These are phyloP conservation scores for Takifugu bimaculatus DNA, from an alignment of 2,113 vertebrate genomes.

Conservation along the genomic window DNA sequence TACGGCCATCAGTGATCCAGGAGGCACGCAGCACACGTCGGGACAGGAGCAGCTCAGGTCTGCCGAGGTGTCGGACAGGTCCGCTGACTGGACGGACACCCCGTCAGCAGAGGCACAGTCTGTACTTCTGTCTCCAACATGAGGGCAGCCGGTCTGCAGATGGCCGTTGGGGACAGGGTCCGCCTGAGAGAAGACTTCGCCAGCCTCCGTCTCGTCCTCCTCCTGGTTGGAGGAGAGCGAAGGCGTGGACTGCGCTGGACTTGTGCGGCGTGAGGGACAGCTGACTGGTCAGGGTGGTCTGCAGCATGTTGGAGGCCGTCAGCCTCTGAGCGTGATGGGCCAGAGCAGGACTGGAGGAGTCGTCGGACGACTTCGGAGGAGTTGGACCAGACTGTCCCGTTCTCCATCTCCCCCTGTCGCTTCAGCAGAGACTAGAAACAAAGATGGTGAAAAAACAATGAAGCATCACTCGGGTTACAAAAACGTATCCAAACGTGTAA, in stretches of 20 bases:
- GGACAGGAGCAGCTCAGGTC: constrained; percentile 42
- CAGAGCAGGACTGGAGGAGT: constrained; percentile 89
- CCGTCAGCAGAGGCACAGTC: constrained; percentile 70
- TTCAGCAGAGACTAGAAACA: constrained; percentile 86
- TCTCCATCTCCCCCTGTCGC: constrained; percentile 96
- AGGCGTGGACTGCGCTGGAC: constrained; percentile 46
- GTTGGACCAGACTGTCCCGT: constrained; percentile 95
- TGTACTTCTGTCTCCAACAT: constrained; percentile 79
- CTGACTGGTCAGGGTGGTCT: constrained; percentile 74
- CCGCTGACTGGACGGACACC: constrained; percentile 43
- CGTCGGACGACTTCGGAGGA: constrained; percentile 96
- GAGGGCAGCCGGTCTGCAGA: constrained; percentile 79
- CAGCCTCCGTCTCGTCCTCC: constrained; percentile 60
- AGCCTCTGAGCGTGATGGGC: constrained; percentile 65
- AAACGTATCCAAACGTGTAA: not conserved
- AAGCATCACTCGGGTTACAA: not conserved
- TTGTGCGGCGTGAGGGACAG: constrained; percentile 84
- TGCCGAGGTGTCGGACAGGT: constrained; percentile 50
- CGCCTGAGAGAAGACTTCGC: constrained; percentile 42
- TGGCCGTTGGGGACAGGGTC: constrained; percentile 82
- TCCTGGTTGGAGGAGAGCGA: constrained; percentile 69
- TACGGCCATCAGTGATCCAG: constrained; percentile 6
- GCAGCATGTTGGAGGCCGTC: constrained; percentile 58
- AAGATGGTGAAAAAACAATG: not conserved
- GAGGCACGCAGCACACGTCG: constrained; percentile 29